A percentile compares a stretch with the other conserved stretches of the same genome.
Conservation (phyloP, 2,888 invertebrate species). For the Panopea generosa region DNA sequence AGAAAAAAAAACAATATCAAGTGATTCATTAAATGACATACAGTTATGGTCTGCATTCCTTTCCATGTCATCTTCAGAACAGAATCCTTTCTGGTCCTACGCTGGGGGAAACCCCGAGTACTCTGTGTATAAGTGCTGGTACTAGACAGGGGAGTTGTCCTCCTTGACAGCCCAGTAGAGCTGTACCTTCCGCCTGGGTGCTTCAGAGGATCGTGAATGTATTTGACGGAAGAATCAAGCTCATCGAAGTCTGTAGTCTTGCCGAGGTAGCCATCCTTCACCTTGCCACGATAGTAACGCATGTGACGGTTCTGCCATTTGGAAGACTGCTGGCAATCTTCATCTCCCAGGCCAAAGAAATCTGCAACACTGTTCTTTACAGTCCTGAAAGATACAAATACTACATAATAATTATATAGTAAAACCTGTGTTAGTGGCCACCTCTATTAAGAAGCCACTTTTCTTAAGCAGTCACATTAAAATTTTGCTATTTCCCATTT, state of each 20-base stretch:
- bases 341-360: conserved; percentile 94
- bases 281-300: conserved; percentile 71
- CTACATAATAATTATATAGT: no score
- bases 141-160: conserved; percentile 75
- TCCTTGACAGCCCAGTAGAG: conserved; percentile 56
- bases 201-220: conserved; percentile 76
- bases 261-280: conserved; percentile 71
- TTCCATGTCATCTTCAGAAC: conserved; percentile 93
- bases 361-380: conserved; percentile 92
- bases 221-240: conserved; percentile 63
- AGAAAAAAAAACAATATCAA: no score
- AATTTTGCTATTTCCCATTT: no score
- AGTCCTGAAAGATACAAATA: conserved; percentile 87
- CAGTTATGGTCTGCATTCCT: conserved; percentile 92
- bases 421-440: no score
- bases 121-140: conserved; percentile 72
- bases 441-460: not conserved
- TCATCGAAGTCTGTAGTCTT: conserved; percentile 70
- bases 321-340: conserved; percentile 88
- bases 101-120: conserved; percentile 54
- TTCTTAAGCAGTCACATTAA: not conserved
- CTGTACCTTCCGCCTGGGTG: conserved; percentile 56
- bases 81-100: conserved; percentile 87
- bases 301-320: conserved; percentile 91
- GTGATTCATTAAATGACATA: no score